Base-by-base conservation (phyloP, 2,113 vertebrate species). In the Microtus montanus region DNA sequence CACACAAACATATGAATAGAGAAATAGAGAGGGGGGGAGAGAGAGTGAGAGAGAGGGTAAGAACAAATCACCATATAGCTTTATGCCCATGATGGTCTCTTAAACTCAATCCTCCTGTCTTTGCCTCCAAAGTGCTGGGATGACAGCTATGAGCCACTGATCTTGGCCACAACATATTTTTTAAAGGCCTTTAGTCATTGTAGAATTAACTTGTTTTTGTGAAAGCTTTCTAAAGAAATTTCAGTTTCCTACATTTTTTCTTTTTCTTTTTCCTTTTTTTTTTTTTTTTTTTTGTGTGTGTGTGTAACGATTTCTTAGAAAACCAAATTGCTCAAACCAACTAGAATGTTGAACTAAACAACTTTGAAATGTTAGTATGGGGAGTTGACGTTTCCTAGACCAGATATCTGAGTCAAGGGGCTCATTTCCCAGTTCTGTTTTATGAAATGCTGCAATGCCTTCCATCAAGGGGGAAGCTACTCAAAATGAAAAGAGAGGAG, bases 401-500 rank as follows among this genome's bases (percentile, higher is more conserved):
- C 54, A 92, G 75, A 33, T 70, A 89, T 93, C 74, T 91, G 73
- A 90, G 78, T 92, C 79, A 95, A 89, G 74, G 73, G 2, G 41
- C 64, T 92, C 74, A 61, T 93, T 93, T 96, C 64, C 79, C 38
- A 86, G 3, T 85, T 91, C 54, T 95, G 63, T 82, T 47, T 96
- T 97, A 79, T 79, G 41, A 94, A 71, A 41, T 95, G 12, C 66
- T 94, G 66, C 84, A 96, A 90, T 54, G 89, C 68, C 44, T 87
- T 68, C 90, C 95, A 96, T 96, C 79, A 83, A 92, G 86, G 97
- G 85, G 52, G 68, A 95, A 95, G 85, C 92, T 47, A 41, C 92
- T 83, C 66, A 87, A 97, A 83, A 66, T 88, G 52, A 97, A 95
- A 95, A 80, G 89, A 92, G 92, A 96, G 93, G 89, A 97, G 85